phyloP scores from a whole-genome alignment of 2,888 invertebrate genomes.

The Eupithecia subfuscata region DNA sequence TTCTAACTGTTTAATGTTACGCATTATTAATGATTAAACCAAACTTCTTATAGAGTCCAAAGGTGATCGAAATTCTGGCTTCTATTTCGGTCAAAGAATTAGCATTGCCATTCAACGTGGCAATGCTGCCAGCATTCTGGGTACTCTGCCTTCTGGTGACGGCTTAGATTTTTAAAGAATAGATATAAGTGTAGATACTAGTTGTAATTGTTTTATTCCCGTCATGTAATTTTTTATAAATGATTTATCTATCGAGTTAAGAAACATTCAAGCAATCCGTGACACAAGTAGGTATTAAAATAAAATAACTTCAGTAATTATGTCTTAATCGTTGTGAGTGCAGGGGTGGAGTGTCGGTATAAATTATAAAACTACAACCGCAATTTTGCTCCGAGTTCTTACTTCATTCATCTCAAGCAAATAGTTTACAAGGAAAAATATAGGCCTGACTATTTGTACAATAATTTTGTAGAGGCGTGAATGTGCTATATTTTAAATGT shows the following conservation, averaged over 20 bases:
- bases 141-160: no score
- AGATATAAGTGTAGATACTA: no score
- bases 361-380: background rate
- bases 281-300: background rate
- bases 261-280: background rate
- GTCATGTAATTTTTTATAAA: no score
- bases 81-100: no score
- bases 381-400: background rate
- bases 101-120: no score
- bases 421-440: conserved; percentile 35
- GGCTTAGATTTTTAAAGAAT: no score
- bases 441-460: conserved; percentile 46
- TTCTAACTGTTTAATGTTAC: background rate
- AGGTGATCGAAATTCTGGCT: no score
- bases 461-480: conserved; percentile 62
- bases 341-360: background rate
- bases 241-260: background rate
- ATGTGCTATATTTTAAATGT: conserved; percentile 75
- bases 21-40: background rate
- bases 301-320: background rate
- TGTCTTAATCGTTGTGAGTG: background rate
- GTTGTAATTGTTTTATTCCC: no score
- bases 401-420: conserved; percentile 2
- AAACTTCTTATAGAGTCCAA: no score
- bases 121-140: no score